Percentiles rank a stretch among this genome's conserved stretches.
Conservation (phyloP, 2,888 invertebrate genomes). For the Synergus itoensis region DNA sequence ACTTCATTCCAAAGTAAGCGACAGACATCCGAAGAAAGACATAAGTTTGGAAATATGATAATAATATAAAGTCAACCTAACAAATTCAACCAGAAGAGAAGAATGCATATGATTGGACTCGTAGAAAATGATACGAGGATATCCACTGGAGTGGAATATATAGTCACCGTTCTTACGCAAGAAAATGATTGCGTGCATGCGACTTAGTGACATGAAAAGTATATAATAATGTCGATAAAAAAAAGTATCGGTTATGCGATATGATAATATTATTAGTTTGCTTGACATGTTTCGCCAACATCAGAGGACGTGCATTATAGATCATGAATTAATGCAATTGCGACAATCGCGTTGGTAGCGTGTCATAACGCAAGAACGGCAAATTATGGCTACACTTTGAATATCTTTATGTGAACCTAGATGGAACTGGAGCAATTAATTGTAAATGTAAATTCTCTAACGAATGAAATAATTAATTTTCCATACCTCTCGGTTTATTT, state of each 20-base stretch:
- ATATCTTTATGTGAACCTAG: not conserved
- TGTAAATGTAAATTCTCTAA: not conserved
- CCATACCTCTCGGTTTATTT: not conserved
- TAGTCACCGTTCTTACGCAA: constrained; percentile 15
- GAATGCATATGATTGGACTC: not conserved
- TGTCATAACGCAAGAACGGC: not conserved
- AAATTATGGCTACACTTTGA: not conserved
- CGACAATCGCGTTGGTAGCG: not conserved
- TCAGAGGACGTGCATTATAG: constrained; percentile 1
- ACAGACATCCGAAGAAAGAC: too few species aligned
- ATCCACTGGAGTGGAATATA: constrained; percentile 16
- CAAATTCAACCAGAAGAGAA: not conserved
- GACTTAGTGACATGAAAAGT: constrained; percentile 16
- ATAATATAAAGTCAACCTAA: too few species aligned
- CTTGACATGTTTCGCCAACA: not conserved
- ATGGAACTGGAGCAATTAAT: constrained; percentile 4
- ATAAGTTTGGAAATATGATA: too few species aligned
- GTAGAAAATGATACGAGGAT: constrained; percentile 23
- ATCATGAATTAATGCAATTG: constrained; percentile 21
- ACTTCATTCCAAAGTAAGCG: too few species aligned
- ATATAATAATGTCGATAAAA: constrained; percentile 17
- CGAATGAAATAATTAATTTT: constrained; percentile 9
- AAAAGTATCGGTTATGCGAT: constrained; percentile 4
- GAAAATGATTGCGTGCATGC: constrained; percentile 28
- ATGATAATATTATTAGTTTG: not conserved